Evolutionary conservation across 2,888 invertebrate species (phyloP).

Genomic region (Troides oblongomaculatus): DNA sequence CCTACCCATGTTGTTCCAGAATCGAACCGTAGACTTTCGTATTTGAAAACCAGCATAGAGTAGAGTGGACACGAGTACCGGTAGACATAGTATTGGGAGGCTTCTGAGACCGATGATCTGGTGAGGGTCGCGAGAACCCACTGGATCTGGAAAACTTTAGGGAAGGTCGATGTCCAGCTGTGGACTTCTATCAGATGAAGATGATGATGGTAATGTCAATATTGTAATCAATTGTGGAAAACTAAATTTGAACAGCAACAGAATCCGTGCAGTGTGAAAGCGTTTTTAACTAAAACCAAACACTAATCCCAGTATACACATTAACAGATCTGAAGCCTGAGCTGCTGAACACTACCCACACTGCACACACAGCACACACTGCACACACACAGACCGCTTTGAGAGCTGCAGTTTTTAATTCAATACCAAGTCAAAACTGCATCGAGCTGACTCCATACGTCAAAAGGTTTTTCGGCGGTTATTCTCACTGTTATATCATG

Average conservation of each 20-base stretch:
- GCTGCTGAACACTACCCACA: conserved; percentile 37
- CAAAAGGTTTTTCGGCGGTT: conserved; percentile 22
- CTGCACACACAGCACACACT: conserved; percentile 39
- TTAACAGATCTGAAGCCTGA: conserved; percentile 61
- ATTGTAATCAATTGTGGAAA: too few species aligned
- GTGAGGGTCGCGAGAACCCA: too few species aligned
- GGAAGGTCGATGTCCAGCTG: too few species aligned
- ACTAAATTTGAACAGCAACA: not conserved
- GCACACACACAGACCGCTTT: conserved; percentile 48
- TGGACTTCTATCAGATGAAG: too few species aligned
- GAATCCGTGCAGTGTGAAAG: conserved; percentile 36
- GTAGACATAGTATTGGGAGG: too few species aligned
- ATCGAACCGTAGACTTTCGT: too few species aligned
- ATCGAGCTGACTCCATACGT: not conserved
- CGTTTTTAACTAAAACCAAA: conserved; percentile 59
- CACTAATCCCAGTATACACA: conserved; percentile 74
- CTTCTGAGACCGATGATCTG: too few species aligned
- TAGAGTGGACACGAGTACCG: too few species aligned
- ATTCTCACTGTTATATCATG: conserved; percentile 8
- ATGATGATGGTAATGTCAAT: too few species aligned
- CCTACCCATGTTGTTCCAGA: too few species aligned
- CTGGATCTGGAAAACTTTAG: too few species aligned
- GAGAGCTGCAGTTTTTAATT: conserved; percentile 57
- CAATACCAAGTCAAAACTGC: conserved; percentile 41
- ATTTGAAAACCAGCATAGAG: too few species aligned